Evolutionary conservation across 2,888 invertebrate genomes (phyloP).

Genomic region (Callinectes sapidus): DNA sequence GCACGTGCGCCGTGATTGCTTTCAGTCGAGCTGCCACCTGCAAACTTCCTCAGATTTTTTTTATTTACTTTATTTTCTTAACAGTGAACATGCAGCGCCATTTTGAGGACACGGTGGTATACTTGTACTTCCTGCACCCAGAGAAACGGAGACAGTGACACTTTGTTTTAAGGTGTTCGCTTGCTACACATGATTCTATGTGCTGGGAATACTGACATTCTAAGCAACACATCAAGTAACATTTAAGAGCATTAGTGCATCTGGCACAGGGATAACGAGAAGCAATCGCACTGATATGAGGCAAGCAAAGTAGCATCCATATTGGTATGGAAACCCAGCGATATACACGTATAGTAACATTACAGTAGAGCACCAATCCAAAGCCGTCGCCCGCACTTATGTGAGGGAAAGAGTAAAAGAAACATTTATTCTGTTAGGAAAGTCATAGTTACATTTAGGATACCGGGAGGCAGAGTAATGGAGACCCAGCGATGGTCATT

Average conservation of each 20-base stretch:
- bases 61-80: neutral
- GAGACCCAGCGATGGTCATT: neutral
- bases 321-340: neutral
- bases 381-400: too few relatives aligned
- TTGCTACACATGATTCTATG: neutral
- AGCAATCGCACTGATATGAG: neutral
- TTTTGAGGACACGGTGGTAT: neutral
- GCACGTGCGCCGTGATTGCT: conserved; percentile 22
- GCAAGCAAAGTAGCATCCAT: neutral
- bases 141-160: neutral
- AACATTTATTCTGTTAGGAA: neutral
- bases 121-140: neutral
- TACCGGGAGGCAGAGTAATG: neutral
- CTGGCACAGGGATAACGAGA: neutral
- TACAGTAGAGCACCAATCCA: too few relatives aligned
- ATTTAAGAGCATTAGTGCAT: neutral
- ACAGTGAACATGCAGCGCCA: neutral
- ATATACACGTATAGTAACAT: too few relatives aligned
- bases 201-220: neutral
- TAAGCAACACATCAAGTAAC: neutral
- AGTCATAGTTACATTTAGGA: neutral
- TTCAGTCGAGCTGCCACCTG: conserved; percentile 3
- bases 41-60: conserved; percentile 9
- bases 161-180: neutral
- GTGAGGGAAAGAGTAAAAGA: too few relatives aligned